Evolutionary conservation across 2,797 vertebrate species (phyloP).

Genomic region (Lepilemur septentrionalis): DNA sequence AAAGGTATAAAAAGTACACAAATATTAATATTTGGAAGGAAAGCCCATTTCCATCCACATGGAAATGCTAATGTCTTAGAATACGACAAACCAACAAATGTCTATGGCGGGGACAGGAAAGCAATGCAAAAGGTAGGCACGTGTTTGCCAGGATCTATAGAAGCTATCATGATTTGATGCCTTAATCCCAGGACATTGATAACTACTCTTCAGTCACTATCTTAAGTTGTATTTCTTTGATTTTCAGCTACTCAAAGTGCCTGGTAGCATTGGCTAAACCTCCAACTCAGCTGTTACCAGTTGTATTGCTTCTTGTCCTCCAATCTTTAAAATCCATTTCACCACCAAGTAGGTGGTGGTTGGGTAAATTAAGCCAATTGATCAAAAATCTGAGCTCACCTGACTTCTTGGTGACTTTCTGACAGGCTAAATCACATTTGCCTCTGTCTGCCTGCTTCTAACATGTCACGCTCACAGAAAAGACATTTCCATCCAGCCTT

Average conservation of each 20-base stretch:
- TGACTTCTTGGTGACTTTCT: neutral
- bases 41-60: neutral
- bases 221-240: neutral
- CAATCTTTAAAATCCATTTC: neutral
- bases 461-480: neutral
- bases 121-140: neutral
- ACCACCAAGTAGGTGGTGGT: neutral
- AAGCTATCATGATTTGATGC: neutral
- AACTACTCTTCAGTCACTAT: neutral
- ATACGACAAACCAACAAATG: neutral
- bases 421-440: neutral
- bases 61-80: neutral
- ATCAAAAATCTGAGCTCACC: neutral
- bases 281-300: neutral
- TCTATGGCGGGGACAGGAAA: neutral
- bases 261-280: neutral
- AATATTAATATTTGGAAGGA: neutral
- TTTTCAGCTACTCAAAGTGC: neutral
- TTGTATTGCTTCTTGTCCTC: neutral
- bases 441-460: neutral
- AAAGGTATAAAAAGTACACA: neutral
- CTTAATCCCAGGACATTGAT: neutral
- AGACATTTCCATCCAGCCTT: neutral
- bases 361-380: conserved; percentile 4
- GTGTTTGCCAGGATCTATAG: neutral